These are phyloP conservation scores for Nemotelus pantherinus DNA, from an alignment of 2,888 invertebrate genomes.

Conservation along the genomic window DNA sequence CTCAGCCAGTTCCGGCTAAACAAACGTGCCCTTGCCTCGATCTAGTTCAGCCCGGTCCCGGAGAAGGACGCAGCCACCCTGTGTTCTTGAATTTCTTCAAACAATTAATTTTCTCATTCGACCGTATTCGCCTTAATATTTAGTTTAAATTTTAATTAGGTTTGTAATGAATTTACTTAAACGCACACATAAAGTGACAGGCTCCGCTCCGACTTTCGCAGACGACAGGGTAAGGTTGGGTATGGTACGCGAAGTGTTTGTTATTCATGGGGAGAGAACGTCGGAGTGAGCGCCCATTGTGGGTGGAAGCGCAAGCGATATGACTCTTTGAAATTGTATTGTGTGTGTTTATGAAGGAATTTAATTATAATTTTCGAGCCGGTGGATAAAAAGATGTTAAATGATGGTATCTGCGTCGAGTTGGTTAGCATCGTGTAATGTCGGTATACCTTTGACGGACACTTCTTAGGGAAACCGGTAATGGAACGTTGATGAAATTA, in stretches of 20 bases:
- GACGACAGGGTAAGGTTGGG: neutral
- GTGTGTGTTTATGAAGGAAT: slow-evolving; percentile 48
- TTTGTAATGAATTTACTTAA: slow-evolving; percentile 53
- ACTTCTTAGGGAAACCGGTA: slow-evolving; percentile 2
- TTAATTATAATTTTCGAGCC: slow-evolving; percentile 49
- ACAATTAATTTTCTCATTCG: slow-evolving; percentile 52
- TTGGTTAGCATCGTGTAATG: neutral
- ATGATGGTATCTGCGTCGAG: slow-evolving; percentile 28
- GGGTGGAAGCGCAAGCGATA: neutral
- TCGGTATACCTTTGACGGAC: slow-evolving; percentile 20
- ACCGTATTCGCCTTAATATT: slow-evolving; percentile 52
- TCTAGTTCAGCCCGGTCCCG: neutral
- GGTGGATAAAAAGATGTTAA: slow-evolving; percentile 35
- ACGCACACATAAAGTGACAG: slow-evolving; percentile 46
- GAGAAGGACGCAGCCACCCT: slow-evolving; percentile 1
- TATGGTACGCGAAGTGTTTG: too few relatives aligned
- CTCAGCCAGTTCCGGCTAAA: too few relatives aligned
- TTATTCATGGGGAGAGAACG: neutral
- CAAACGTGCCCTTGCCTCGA: too few relatives aligned
- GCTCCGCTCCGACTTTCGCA: neutral
- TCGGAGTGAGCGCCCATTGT: neutral
- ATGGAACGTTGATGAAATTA: slow-evolving; percentile 18
- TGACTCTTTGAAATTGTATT: slow-evolving; percentile 30
- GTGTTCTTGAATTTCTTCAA: slow-evolving; percentile 48
- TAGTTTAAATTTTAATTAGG: slow-evolving; percentile 53